phyloP scores from a whole-genome alignment of 2,113 vertebrate species.

The Cephalopterus ornatus region DNA sequence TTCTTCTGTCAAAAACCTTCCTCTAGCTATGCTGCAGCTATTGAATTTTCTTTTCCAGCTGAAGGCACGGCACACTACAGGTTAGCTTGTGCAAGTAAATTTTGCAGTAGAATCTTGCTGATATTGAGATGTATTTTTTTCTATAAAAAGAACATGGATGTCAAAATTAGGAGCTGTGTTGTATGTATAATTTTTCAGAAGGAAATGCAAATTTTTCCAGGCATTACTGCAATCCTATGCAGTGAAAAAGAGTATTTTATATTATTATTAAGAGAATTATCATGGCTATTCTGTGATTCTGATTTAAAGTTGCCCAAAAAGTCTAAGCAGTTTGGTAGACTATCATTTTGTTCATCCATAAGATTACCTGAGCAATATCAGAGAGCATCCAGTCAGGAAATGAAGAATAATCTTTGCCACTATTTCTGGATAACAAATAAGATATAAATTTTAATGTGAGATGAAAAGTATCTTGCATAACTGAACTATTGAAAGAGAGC shows the following conservation, averaged over 20 bases:
- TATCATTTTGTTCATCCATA: conserved; percentile 29
- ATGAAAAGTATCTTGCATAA: conserved; percentile 53
- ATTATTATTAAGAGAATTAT: background rate
- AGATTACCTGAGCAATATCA: conserved; percentile 39
- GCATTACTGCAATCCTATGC: background rate
- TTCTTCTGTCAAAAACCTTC: background rate
- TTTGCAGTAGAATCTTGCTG: background rate
- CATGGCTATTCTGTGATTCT: background rate
- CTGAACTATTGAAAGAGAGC: conserved; percentile 12
- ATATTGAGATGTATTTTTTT: background rate
- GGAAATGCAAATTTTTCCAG: background rate
- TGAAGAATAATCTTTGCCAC: conserved; percentile 60
- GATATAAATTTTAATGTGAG: conserved; percentile 60
- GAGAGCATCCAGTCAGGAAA: conserved; percentile 53
- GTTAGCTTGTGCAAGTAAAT: background rate
- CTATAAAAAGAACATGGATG: background rate
- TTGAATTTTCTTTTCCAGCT: background rate
- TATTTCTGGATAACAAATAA: conserved; percentile 60
- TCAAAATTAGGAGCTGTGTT: background rate
- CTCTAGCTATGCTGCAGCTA: background rate
- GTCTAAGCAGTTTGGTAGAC: background rate
- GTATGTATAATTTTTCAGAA: background rate
- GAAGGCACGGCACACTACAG: background rate
- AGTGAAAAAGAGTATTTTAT: background rate
- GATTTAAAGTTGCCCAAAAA: conserved; percentile 15